Evolutionary conservation across 2,113 vertebrate species (phyloP), one percentile per base, ranked within the genome.

Genomic region (Psittacula cyanocephala): DNA sequence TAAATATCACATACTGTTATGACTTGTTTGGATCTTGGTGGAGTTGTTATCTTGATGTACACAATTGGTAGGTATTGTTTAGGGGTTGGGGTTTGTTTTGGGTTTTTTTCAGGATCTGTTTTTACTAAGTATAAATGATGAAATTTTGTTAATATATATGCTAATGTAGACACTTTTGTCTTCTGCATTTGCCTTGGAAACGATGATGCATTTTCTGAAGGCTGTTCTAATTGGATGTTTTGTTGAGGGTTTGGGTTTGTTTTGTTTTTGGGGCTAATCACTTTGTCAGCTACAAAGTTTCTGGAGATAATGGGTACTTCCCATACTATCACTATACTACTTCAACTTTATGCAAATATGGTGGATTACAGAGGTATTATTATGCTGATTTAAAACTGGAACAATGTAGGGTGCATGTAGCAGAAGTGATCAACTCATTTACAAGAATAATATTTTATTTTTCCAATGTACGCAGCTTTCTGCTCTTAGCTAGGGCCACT

Each of bases 1-100:
- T 76, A 99, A 99, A 85, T 99, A 99, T 96, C 98, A 98, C 91
- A 99, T 99, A 92, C 96, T 99, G 83, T 96, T 98, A 52, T 99
- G 98, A 98, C 87, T 97, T 94, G 81, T 93, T 95, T 94, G 68
- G 33, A 93, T 91, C 74, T 47, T 84, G 79, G 60, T 96, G 83
- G 35, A 88, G 71, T 93, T 95, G 50, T 96, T 97, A 80, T 89
- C 84, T 96, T 94, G 86, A 75, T 93, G 91, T 91, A 86, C 62
- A 44, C 59, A 91, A 89, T 83, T 91, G 57, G 81, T 97, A 92
- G 96, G 91, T 97, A 96, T 95, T 97, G 67, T 94, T 93, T 95
- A 94, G 70, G 22, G 35, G 23, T 59, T 35, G 57, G 57, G n/a
- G 20, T 59, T 35, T 28, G 57, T 27, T 79, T 67, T 39, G 25